Evolutionary conservation across 2,797 vertebrate genomes (phyloP), one percentile per base, ranked within the genome.

Genomic region (Manis javanica): DNA sequence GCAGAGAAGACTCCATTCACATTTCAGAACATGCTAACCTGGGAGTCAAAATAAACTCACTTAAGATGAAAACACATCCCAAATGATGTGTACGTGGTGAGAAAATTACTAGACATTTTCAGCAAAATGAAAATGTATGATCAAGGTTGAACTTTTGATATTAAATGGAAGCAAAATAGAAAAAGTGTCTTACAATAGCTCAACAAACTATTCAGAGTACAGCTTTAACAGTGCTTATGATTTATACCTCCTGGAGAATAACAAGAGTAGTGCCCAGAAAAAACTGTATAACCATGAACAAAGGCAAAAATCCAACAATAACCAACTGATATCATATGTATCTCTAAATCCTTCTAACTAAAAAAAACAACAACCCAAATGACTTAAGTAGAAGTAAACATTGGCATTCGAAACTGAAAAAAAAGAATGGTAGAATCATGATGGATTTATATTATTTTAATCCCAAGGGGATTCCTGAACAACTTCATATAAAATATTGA

Each of bases 1-100:
- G 9, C 23, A 83, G 7, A 74, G 15, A 59, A 53, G 7, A 49
- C 6, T 31, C 7, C 72, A 82, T 37, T 95, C 29, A 68, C 3
- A 53, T 66, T 96, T 94, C 23, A 87, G 29, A 51, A 88, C 77
- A 89, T 69, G 55, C 37, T 95, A 91, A 82, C 4, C 23, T 63
- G 14, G 11, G 53, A 66, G 31, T 75, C 51, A 86, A 94, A 90
- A 34, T 81, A 85, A 74, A 89, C 5, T 85, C 34, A 69, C 82
- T 87, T 42, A 64, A 81, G 69, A 75, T 11, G 18, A 91, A 97
- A 90, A 87, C 23, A 46, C 4, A 5, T 13, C 8, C 16, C 1
- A n/a, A 74, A 90, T 64, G 1, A 83, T 24, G 4, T 72, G 2
- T 5, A 53, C 7, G 23, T 90, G 5, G 26, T 66, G 3, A 78